These are phyloP conservation scores for Atethmia centrago DNA, from an alignment of 2,888 invertebrate species.

Conservation along the genomic window DNA sequence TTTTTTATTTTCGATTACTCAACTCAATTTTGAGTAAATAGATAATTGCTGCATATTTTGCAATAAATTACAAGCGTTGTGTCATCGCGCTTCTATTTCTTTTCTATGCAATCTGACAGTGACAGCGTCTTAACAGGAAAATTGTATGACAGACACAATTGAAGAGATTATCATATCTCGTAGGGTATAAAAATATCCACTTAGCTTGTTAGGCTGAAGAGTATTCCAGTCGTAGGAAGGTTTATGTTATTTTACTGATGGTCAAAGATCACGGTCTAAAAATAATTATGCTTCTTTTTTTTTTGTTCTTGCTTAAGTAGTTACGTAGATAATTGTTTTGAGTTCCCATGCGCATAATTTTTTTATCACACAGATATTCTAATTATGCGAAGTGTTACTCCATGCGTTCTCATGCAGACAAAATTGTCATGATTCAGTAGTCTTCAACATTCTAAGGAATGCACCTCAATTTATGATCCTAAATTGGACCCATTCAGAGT, in stretches of 20 bases:
- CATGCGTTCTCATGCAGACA: not conserved
- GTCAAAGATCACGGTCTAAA: conserved; percentile 12
- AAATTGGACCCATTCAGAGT: conserved; percentile 37
- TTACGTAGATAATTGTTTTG: not conserved
- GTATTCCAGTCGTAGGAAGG: conserved; percentile 3
- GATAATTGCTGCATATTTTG: too few relatives aligned
- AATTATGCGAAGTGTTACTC: not conserved
- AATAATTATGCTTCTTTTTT: not conserved
- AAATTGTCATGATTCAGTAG: not conserved
- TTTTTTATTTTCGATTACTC: too few relatives aligned
- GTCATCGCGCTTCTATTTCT: too few relatives aligned
- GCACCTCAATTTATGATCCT: conserved; percentile 19
- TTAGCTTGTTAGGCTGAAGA: conserved; percentile 41
- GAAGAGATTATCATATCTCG: conserved; percentile 50
- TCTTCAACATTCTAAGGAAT: not conserved
- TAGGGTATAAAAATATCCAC: conserved; percentile 34
- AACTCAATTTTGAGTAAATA: too few relatives aligned
- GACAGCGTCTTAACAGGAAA: conserved; percentile 56
- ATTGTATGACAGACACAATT: conserved; percentile 48
- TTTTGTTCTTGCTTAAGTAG: not conserved
- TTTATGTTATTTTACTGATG: not conserved
- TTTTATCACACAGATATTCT: conserved; percentile 1
- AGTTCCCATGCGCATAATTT: not conserved
- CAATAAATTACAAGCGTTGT: too few relatives aligned
- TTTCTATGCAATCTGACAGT: too few relatives aligned